Evolutionary conservation across 1,140 invertebrate genomes (phyloP), one percentile per base, ranked within the genome.

Genomic region (Hyles euphorbiae): DNA sequence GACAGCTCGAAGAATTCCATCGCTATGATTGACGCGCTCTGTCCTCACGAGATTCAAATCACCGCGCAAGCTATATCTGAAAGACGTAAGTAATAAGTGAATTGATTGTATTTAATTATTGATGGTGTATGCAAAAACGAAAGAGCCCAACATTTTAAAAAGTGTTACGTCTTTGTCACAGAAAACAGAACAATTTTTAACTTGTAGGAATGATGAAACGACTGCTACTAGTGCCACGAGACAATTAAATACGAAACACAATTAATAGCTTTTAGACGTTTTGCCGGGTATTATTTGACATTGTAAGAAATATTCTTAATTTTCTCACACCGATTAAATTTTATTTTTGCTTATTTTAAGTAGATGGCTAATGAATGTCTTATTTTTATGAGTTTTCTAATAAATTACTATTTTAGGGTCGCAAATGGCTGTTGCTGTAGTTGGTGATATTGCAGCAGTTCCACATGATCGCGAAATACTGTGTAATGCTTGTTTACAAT

Each of bases 341-440:
- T 22, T 22, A 22, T 0, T 22, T 22, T 22, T 22, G 22, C 22
- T 22, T 22, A 22, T 1, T 22, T 22, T 22, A 22, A 22, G 22
- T 22, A 2, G 22, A 22, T 22, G 22, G 2, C 22, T 3, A 7
- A 22, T 6, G 3, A 2, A n/a, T n/a, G 10, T n/a, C 22, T 49
- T 22, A 3, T 22, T 49, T 3, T 49, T 49, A n/a, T 49, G 7
- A 7, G 7, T 49, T 8, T 45, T n/a, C 6, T 45, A 45, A 45
- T 45, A 12, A 36, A 34, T 43, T 59, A 62, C 60, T 61, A 12
- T 72, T 72, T 57, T 60, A 81, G 78, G 61, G 53, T 6, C 34
- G 3, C 32, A 72, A 45, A 79, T 82, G 71, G 72, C 79, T 0
- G 33, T 81, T 8, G 81, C 81, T 3, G 71, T 82, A 1, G 81